Conservation (phyloP, 2,113 vertebrate genomes). For the Hyaena hyaena region DNA sequence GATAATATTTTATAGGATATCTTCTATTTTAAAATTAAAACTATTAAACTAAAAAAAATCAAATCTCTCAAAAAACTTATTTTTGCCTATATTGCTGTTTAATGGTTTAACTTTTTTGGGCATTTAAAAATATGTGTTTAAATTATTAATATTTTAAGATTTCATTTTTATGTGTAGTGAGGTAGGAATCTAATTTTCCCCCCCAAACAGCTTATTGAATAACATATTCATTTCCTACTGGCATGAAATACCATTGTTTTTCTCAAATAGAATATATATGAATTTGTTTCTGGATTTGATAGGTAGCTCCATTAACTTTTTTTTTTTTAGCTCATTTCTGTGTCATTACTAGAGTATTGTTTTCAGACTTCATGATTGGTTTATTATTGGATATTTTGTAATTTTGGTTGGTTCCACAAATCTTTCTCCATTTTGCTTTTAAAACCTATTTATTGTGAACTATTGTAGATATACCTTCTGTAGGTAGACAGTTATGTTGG, state of each 20-base stretch:
- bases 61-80: background rate
- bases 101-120: background rate
- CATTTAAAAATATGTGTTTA: background rate
- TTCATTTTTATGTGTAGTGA: background rate
- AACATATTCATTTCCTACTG: background rate
- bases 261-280: background rate
- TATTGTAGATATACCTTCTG: background rate
- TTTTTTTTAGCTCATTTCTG: background rate
- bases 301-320: background rate
- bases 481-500: background rate
- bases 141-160: background rate
- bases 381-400: background rate
- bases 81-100: background rate
- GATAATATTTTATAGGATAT: background rate
- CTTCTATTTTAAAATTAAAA: background rate
- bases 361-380: background rate
- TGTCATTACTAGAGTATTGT: background rate
- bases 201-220: background rate
- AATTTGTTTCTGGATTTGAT: background rate
- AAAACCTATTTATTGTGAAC: background rate
- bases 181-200: background rate
- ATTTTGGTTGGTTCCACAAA: background rate
- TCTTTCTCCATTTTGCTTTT: background rate
- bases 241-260: background rate
- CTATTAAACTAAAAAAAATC: background rate